Conservation (phyloP, 2,888 invertebrate species). For the Miltochrista miniata region DNA sequence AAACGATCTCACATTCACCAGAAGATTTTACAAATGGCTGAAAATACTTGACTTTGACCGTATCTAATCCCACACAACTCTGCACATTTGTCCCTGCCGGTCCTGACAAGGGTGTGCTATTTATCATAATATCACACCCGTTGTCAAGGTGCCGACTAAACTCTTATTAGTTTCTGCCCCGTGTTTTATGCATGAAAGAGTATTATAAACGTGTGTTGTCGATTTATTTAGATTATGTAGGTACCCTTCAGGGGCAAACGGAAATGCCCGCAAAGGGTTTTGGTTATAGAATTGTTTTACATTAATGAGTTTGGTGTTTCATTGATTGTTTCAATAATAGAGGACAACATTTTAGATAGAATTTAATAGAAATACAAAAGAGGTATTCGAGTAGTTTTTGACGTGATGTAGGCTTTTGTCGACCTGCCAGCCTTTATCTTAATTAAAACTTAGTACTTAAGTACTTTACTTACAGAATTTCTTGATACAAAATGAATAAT, state of each 20-base stretch:
- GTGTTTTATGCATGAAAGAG: constrained; percentile 73
- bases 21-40: neutral
- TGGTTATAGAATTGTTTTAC: neutral
- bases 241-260: constrained; percentile 8
- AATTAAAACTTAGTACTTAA: too few relatives aligned
- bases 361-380: too few relatives aligned
- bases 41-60: constrained; percentile 1
- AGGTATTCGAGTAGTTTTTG: neutral
- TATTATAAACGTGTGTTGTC: constrained; percentile 50
- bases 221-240: constrained; percentile 36
- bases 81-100: constrained; percentile 19
- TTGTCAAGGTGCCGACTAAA: constrained; percentile 62
- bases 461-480: too few relatives aligned
- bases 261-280: neutral
- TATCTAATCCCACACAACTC: constrained; percentile 16
- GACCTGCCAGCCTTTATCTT: too few relatives aligned
- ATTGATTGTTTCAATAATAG: neutral
- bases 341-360: too few relatives aligned
- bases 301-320: neutral
- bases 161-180: constrained; percentile 71
- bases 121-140: constrained; percentile 75
- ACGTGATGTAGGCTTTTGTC: neutral
- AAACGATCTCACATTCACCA: too few relatives aligned
- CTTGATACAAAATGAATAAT: too few relatives aligned
- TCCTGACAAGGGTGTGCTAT: constrained; percentile 73